phyloP scores from a whole-genome alignment of 2,888 invertebrate genomes.

The Hirtodrosophila confusa region DNA sequence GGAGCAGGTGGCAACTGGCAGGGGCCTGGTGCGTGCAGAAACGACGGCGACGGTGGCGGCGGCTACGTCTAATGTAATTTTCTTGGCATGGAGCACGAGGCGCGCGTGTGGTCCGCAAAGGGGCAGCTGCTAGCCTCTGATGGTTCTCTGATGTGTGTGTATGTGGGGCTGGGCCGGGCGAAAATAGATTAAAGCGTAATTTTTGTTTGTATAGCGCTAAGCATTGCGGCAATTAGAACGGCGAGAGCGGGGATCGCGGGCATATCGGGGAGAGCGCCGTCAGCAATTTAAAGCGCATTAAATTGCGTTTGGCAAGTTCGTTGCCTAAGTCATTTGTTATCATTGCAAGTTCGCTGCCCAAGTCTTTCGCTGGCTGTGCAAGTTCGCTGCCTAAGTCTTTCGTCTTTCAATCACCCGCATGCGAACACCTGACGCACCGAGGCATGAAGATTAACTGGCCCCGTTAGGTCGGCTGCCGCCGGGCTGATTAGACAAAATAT shows the following conservation, averaged over 20 bases:
- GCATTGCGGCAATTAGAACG: constrained; percentile 70
- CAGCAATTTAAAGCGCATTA: constrained; percentile 79
- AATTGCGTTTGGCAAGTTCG: constrained; percentile 69
- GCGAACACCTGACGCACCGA: constrained; percentile 28
- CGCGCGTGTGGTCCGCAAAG: constrained; percentile 57
- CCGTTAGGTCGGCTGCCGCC: constrained; percentile 39
- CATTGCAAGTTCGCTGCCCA: constrained; percentile 7
- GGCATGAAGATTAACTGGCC: constrained; percentile 40
- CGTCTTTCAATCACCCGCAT: constrained; percentile 33
- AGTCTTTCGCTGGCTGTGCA: not conserved
- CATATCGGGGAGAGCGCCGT: constrained; percentile 8
- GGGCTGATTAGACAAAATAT: constrained; percentile 58
- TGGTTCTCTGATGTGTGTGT: constrained; percentile 15
- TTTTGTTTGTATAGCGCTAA: constrained; percentile 79
- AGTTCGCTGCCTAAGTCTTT: too few relatives aligned
- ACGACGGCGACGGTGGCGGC: constrained; percentile 19
- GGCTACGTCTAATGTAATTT: constrained; percentile 75
- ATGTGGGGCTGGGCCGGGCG: constrained; percentile 41
- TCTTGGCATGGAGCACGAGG: constrained; percentile 63
- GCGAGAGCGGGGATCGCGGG: constrained; percentile 9
- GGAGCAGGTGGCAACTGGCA: constrained; percentile 50
- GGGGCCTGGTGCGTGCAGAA: constrained; percentile 29
- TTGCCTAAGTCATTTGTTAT: constrained; percentile 66
- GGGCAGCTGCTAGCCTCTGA: constrained; percentile 29
- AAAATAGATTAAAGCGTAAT: constrained; percentile 80